Conservation (phyloP, 2,797 vertebrate species). For the Staurois parvus region DNA sequence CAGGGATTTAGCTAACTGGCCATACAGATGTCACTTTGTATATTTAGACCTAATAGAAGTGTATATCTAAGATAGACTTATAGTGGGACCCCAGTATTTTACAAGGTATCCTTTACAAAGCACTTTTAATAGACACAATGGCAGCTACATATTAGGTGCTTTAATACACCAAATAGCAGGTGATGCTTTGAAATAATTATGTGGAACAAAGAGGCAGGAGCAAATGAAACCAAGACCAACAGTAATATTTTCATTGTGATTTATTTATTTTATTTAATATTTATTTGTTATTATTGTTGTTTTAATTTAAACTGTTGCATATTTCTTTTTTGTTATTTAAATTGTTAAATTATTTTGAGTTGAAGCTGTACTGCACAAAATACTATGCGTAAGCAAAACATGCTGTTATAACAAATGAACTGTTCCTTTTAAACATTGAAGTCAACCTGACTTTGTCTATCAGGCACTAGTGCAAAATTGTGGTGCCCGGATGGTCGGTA, state of each 20-base stretch:
- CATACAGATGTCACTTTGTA: neutral
- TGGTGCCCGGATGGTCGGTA: too few species aligned
- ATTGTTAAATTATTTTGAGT: conserved; percentile 25
- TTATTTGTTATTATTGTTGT: conserved; percentile 32
- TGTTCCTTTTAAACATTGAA: too few species aligned
- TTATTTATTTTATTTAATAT: conserved; percentile 43
- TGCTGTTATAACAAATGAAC: neutral
- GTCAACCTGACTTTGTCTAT: neutral
- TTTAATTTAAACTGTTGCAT: conserved; percentile 27
- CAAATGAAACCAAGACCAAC: neutral
- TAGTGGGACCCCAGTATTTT: neutral
- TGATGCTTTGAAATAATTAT: neutral
- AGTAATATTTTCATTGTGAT: neutral
- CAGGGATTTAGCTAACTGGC: neutral
- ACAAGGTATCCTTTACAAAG: conserved; percentile 3
- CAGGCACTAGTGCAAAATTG: neutral
- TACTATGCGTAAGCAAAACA: neutral
- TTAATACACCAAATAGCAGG: conserved; percentile 4
- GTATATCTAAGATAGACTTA: neutral
- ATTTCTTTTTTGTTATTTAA: conserved; percentile 3
- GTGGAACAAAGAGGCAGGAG: neutral
- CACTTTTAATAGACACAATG: conserved; percentile 35
- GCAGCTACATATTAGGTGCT: neutral
- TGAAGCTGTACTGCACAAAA: conserved; percentile 9
- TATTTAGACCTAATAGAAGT: neutral